A percentile compares a stretch with the other conserved stretches of the same genome.
Evolutionary conservation across 2,113 vertebrate genomes (phyloP).

Genomic region (Ornithorhynchus anatinus): DNA sequence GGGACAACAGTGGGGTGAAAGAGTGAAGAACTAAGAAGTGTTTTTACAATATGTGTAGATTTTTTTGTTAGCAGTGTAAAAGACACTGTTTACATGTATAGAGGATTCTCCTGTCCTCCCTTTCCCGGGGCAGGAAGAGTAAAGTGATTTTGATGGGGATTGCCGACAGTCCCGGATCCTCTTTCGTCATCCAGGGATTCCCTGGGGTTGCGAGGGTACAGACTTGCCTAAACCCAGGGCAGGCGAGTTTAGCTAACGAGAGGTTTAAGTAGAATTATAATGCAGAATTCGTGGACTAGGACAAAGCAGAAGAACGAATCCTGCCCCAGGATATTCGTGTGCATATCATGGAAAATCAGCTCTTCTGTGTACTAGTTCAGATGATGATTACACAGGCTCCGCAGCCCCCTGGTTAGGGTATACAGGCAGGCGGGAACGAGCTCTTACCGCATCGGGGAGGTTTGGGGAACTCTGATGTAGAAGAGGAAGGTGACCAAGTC

Average conservation of each 20-base stretch:
- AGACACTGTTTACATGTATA: not conserved
- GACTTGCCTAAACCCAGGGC: not conserved
- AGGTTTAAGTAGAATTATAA: not conserved
- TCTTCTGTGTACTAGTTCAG: not conserved
- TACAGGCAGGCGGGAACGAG: not conserved
- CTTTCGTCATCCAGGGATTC: not conserved
- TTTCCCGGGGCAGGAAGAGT: not conserved
- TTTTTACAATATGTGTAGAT: no score
- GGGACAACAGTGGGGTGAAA: no score
- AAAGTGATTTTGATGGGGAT: not conserved
- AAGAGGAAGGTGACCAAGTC: no score
- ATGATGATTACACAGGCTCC: not conserved
- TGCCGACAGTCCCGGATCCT: not conserved
- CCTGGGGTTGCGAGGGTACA: not conserved
- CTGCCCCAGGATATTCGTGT: not conserved
- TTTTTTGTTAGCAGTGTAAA: no score
- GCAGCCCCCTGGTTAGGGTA: not conserved
- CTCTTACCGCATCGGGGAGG: no score
- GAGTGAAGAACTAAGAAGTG: no score
- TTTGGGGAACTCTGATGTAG: no score
- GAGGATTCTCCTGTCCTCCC: not conserved
- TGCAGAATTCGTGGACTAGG: not conserved
- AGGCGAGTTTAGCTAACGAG: not conserved
- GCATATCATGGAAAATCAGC: not conserved
- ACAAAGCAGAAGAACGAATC: not conserved